phyloP scores from a whole-genome alignment of 2,888 invertebrate species.

The Dasysyrphus tricinctus region DNA sequence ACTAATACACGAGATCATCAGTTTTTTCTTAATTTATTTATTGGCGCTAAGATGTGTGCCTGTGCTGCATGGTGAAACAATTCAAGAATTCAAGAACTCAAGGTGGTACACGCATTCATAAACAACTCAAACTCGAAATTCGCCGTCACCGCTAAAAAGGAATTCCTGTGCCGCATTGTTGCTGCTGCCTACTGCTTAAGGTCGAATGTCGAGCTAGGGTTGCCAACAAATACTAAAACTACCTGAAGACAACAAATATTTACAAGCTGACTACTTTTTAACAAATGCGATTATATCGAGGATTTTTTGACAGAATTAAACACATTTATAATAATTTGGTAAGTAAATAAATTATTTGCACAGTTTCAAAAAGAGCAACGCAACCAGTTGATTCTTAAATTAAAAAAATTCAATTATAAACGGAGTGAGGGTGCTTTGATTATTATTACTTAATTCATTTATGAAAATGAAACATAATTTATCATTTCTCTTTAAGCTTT shows the following conservation, averaged over 20 bases:
- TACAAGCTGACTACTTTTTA: neutral
- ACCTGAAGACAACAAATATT: neutral
- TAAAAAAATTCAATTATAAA: too few species aligned
- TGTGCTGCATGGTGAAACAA: constrained; percentile 46
- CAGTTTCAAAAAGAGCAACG: too few species aligned
- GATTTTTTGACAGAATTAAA: constrained; percentile 22
- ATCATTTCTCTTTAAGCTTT: too few species aligned
- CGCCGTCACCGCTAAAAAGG: constrained; percentile 33
- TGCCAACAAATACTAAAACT: constrained; percentile 39
- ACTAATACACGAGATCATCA: constrained; percentile 9
- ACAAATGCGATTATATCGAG: constrained; percentile 44
- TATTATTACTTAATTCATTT: too few species aligned
- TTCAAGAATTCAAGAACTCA: constrained; percentile 40
- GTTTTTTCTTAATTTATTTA: constrained; percentile 1
- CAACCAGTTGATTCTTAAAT: too few species aligned
- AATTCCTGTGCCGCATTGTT: constrained; percentile 62
- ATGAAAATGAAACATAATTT: too few species aligned
- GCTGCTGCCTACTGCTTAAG: constrained; percentile 39
- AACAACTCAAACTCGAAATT: constrained; percentile 47
- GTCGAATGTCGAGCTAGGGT: constrained; percentile 63
- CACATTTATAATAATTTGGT: constrained; percentile 10
- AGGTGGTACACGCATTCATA: constrained; percentile 58
- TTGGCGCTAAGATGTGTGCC: constrained; percentile 51
- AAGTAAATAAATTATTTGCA: constrained; percentile 12
- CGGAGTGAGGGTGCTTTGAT: too few species aligned